Percentiles rank a stretch among this genome's conserved stretches.
phyloP scores from a whole-genome alignment of 2,797 vertebrate genomes.

The Epinephelus coioides region DNA sequence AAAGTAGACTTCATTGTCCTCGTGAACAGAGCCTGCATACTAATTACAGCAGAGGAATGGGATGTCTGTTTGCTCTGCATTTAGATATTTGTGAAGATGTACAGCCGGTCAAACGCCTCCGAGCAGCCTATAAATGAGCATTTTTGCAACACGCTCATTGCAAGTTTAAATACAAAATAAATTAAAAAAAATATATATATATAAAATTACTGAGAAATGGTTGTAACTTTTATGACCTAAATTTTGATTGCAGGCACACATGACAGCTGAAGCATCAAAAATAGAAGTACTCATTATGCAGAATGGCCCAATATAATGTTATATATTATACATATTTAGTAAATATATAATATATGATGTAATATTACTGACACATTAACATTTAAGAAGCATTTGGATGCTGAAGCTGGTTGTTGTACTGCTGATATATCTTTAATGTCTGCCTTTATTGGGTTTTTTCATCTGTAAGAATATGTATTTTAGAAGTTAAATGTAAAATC shows the following conservation, averaged over 20 bases:
- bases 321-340: too few relatives aligned
- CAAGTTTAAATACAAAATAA: neutral
- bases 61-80: conserved; percentile 33
- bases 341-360: too few relatives aligned
- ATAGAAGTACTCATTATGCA: too few relatives aligned
- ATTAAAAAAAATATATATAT: neutral
- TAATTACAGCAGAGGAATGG: conserved; percentile 37
- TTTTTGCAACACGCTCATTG: neutral
- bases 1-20: conserved; percentile 48
- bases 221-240: neutral
- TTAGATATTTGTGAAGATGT: conserved; percentile 26
- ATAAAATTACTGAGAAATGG: neutral
- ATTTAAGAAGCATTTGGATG: neutral
- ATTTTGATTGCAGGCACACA: neutral
- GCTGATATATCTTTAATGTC: too few relatives aligned
- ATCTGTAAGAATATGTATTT: neutral
- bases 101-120: neutral
- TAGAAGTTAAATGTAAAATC: neutral
- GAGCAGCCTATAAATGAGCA: neutral
- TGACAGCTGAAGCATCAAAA: neutral
- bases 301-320: neutral
- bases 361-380: neutral
- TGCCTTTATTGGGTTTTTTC: neutral
- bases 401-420: neutral
- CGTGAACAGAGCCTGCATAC: conserved; percentile 54